Evolutionary conservation across 2,113 vertebrate species (phyloP), one percentile per base, ranked within the genome.

Genomic region (Cyanoderma ruficeps): DNA sequence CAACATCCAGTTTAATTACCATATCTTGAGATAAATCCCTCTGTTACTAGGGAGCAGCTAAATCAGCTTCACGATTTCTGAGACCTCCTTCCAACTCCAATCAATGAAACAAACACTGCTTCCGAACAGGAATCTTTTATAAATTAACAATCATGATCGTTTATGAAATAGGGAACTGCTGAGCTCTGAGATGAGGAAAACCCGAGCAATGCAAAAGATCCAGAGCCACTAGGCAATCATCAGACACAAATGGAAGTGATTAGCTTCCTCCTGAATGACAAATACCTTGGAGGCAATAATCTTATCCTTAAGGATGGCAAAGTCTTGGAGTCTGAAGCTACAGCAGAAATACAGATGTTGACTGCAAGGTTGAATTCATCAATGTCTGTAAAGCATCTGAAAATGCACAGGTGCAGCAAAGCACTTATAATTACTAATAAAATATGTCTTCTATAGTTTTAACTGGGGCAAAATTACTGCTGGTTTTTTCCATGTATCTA

Each of bases 1-100:
- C 90, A 87, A 93, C 72, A 83, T 93, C 80, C 84, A 96, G 76
- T 75, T 90, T 87, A 90, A 89, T 94, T 91, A 74, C 50, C 11
- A 27, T 6, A 12, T 63, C 94, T 95, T 79, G 70, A 78, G 89
- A 92, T 84, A 89, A 94, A 89, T 83, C 37, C 30, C 61, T 81
- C 82, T 60, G 61, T 81, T 89, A 81, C 57, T 89, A 80, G 49
- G 76, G 56, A 65, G 83, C 67, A 46, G 37, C n/a, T 90, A 75
- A 90, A 87, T 79, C 55, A 86, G 35, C 25, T 65, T 57, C 56
- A 28, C 19, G 69, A 9, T 81, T 94, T 91, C 49, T 79, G 52
- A 90, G 47, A 90, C 68, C 56, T 82, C 61, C 86, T 95, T 95
- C 86, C 93, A 92, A 74, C 60, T 90, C 64, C 68, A 93, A 94